Evolutionary conservation across 53 echinoderm and acorn worm genomes (phyloP), one percentile per base, ranked within the genome.

Genomic region (Astropecten irregularis): DNA sequence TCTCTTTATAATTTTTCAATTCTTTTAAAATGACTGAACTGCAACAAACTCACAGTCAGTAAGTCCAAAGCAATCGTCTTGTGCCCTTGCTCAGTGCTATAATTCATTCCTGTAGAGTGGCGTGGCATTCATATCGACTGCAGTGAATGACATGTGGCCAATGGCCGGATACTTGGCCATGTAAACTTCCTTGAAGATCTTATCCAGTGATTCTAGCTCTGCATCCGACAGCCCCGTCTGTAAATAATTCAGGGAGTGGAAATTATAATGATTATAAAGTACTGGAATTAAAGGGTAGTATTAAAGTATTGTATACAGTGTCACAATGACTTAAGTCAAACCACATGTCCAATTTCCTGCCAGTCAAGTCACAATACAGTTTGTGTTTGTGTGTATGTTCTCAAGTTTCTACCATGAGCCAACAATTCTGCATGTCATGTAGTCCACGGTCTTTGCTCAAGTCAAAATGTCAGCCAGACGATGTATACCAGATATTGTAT

Each of bases 131-230:
- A 68, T 74, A 36, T 73, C 82, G 5, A 76, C 68, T 0, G 61
- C 46, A 4, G 66, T 59, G 46, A 94, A 96, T 3, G 84, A 54
- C 96, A 96, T 96, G 82, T 93, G 89, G 11, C 96, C 96, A 15
- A 96, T 89, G 18, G 91, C 47, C 4, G 93, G 91, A 48, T 96
- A 96, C 48, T 96, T 96, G 14, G 91, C 93, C 72, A 87, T 93
- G 69, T 96, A 96, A 18, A 89, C 89, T 42, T 87, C 73, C 40
- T 74, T 52, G 66, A 93, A 91, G 18, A 94, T 79, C 8, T 74
- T 72, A 31, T 96, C 91, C 27, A 96, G 71, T 23, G 81, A 81
- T 10, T 89, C 69, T 47, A 96, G 59, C 16, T 96, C 64, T 10
- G 59, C 58, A 36, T 96, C 87, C 71, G 91, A 81, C 31, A 96